Conservation (phyloP, 1,140 invertebrate species). For the Drosophila busckii region DNA sequence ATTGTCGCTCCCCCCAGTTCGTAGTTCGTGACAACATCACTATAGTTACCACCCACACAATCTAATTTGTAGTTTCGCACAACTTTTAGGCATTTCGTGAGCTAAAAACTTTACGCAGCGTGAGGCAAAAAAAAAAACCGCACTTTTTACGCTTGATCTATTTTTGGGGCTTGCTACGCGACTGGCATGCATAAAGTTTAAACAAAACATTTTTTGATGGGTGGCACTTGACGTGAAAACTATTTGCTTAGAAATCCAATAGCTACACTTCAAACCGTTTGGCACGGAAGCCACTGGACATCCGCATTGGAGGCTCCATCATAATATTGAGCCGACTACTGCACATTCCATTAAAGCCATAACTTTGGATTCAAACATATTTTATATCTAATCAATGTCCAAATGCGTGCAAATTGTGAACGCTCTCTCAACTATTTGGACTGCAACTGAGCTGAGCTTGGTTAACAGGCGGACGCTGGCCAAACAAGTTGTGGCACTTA, state of each 20-base stretch:
- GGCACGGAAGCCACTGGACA: not conserved
- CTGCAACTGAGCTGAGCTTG: slow-evolving; percentile 15
- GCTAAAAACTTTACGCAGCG: slow-evolving; percentile 26
- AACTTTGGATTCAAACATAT: slow-evolving; percentile 4
- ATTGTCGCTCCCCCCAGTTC: no score
- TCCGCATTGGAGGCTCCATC: not conserved
- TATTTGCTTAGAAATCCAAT: no score
- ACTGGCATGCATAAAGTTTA: slow-evolving; percentile 16
- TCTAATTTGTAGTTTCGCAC: not conserved
- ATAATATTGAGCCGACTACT: no score
- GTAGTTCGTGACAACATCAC: slow-evolving; percentile 17
- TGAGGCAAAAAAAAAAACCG: slow-evolving; percentile 10
- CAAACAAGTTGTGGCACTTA: slow-evolving; percentile 39
- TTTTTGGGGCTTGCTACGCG: slow-evolving; percentile 24
- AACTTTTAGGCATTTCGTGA: not conserved
- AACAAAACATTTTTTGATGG: no score
- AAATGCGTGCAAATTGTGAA: slow-evolving; percentile 43
- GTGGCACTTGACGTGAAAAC: no score
- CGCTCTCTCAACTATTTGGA: not conserved
- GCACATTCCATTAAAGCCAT: slow-evolving; percentile 1
- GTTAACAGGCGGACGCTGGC: not conserved
- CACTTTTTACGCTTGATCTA: slow-evolving; percentile 41
- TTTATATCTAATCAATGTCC: slow-evolving; percentile 48
- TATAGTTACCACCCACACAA: slow-evolving; percentile 20
- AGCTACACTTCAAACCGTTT: no score